These are phyloP conservation scores for Plutella xylostella DNA, from an alignment of 2,888 invertebrate species.

Conservation along the genomic window DNA sequence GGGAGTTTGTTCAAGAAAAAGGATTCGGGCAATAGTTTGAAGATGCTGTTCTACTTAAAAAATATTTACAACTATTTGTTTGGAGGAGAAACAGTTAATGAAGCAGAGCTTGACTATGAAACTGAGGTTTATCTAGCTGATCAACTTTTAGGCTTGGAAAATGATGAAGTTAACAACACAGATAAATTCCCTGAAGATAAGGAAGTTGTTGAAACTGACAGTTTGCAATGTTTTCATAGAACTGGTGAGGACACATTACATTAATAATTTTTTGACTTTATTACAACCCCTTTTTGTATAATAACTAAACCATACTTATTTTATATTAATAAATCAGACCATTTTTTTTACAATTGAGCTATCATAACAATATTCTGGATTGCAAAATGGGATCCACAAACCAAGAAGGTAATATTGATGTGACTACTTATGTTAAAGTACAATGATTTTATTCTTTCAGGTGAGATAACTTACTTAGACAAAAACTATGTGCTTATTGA, in stretches of 20 bases:
- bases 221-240: slow-evolving; percentile 42
- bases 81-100: slow-evolving; percentile 19
- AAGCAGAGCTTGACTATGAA: slow-evolving; percentile 29
- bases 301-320: no score
- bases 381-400: no score
- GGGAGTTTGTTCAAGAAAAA: slow-evolving; percentile 83
- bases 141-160: slow-evolving; percentile 48
- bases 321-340: no score
- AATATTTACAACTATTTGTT: slow-evolving; percentile 47
- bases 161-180: slow-evolving; percentile 22
- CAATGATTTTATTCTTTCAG: slow-evolving; percentile 44
- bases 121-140: slow-evolving; percentile 48
- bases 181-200: slow-evolving; percentile 13
- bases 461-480: slow-evolving; percentile 70
- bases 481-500: slow-evolving; percentile 70
- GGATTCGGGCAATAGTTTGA: slow-evolving; percentile 64
- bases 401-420: no score
- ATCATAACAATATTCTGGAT: no score
- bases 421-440: no score
- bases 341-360: no score
- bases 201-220: slow-evolving; percentile 14
- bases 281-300: no score
- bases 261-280: neutral
- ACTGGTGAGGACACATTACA: slow-evolving; percentile 37
- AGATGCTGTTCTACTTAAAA: slow-evolving; percentile 56